Evolutionary conservation across 2,888 invertebrate species (phyloP), one percentile per base, ranked within the genome.

Genomic region (Eilema depressum): DNA sequence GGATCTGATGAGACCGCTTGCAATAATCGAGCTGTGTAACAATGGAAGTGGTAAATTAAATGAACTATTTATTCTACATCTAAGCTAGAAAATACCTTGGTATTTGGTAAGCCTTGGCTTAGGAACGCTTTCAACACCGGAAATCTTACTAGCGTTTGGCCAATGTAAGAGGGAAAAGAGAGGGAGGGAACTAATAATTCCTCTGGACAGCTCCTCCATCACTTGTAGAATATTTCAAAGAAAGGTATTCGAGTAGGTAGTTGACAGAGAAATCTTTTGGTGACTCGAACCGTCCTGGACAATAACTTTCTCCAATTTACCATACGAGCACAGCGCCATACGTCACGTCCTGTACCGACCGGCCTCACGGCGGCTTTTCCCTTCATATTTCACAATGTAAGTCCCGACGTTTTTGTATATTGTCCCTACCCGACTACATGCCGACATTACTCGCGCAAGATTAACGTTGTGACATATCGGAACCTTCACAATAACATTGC

Each of bases 401-500:
- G 66, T 69, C 53, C 47, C 59, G 30, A 62, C 63, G 47, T 41
- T 63, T 47, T 56, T 53, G 62, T 65, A 30, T 47, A 63, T 67
- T 53, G 61, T 30, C 1, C 12, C 12, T 12, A 26, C 26, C 23
- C 30, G n/a, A 67, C 41, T 61, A 25, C 25, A 56, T 23, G 20
- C 62, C 53, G 11, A 63, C 62, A 56, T 68, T 63, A 63, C 62
- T 68, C 26, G 68, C n/a, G n/a, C 37, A 56, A 57, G 63, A 65
- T 66, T 68, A 62, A 70, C 69, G 67, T 60, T 28, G 30, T 70
- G 63, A 67, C 47, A 28, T 63, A 71, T 68, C 60, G 75, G 56
- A 69, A 30, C 59, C 61, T 70, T 68, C 66, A 71, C 11, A 11
- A 30, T 66, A 70, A 77, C 68, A 66, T 78, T 75, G 57, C 33